phyloP scores from a whole-genome alignment of 2,113 vertebrate genomes.

The Rhynchomys soricoides region DNA sequence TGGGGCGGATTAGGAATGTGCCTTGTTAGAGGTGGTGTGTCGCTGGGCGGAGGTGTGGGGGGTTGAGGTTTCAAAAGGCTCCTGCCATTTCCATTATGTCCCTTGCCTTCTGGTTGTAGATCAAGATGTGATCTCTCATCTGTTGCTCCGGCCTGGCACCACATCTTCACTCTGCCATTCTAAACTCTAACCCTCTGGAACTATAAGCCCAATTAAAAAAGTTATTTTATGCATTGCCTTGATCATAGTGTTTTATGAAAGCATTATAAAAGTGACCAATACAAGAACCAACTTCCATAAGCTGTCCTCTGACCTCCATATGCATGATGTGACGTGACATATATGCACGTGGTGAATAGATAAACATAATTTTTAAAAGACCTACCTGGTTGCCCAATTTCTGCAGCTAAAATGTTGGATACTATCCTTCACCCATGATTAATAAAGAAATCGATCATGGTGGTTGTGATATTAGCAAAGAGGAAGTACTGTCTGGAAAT shows the following conservation, averaged over 20 bases:
- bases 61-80: background rate
- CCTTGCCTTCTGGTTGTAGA: background rate
- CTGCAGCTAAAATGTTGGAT: background rate
- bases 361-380: background rate
- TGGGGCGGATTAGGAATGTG: background rate
- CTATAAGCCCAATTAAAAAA: background rate
- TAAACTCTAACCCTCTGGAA: background rate
- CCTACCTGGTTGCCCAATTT: background rate
- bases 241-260: background rate
- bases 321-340: background rate
- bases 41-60: background rate
- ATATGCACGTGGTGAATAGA: background rate
- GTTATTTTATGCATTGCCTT: background rate
- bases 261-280: background rate
- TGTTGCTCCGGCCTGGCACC: background rate
- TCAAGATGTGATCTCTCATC: background rate
- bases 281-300: background rate
- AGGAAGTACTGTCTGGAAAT: slow-evolving; percentile 17
- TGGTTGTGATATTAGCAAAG: slow-evolving; percentile 1
- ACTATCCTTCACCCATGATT: background rate
- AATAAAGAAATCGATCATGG: background rate
- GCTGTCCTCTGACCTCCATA: background rate
- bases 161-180: background rate
- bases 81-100: background rate
- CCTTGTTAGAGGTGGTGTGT: background rate